These are phyloP conservation scores for Hydrochoerus hydrochaeris DNA, from an alignment of 2,113 vertebrate species.

Conservation along the genomic window DNA sequence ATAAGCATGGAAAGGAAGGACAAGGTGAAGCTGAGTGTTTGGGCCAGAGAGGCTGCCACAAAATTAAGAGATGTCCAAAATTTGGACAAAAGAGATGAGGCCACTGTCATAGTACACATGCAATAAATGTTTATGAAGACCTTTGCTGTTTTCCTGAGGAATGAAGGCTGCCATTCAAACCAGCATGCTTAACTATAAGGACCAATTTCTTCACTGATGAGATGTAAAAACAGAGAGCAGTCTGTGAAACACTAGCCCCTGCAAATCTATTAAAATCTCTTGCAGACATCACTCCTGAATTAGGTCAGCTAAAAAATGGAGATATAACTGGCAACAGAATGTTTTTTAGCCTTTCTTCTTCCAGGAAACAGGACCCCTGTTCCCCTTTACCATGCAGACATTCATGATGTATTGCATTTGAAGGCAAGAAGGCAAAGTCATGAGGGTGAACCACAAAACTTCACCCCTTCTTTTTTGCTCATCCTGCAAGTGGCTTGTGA, in stretches of 20 bases:
- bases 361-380: background rate
- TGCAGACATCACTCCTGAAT: slow-evolving; percentile 47
- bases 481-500: fast-evolving
- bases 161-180: background rate
- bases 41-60: background rate
- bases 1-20: background rate
- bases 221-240: slow-evolving; percentile 67
- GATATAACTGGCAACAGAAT: slow-evolving; percentile 35
- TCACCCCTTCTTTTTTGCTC: background rate
- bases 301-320: slow-evolving; percentile 62
- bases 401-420: background rate
- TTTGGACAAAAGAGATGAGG: background rate
- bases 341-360: background rate
- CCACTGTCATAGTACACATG: background rate
- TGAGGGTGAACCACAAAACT: background rate
- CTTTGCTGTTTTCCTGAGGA: background rate
- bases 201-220: slow-evolving; percentile 56
- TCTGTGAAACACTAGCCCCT: slow-evolving; percentile 38
- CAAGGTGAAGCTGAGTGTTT: background rate
- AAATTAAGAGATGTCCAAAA: background rate
- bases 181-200: background rate
- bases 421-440: background rate
- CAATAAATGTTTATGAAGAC: background rate
- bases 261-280: slow-evolving; percentile 71
- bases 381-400: too few species aligned